These are phyloP conservation scores for Porites cylindrica DNA, from an alignment of 92 coral and sea anemone genomes.

Conservation along the genomic window DNA sequence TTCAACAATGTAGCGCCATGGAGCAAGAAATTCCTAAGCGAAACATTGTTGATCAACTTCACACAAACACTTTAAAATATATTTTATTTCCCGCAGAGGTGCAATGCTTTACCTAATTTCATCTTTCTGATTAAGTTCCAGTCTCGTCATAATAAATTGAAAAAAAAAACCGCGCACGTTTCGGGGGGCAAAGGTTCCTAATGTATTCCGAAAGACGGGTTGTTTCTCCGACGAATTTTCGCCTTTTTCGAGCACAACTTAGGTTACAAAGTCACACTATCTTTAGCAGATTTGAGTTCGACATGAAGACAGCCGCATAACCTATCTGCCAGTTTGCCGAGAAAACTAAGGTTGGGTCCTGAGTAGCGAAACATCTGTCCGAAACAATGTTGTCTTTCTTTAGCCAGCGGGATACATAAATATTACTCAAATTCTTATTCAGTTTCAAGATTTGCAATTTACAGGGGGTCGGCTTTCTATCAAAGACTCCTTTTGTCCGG, in stretches of 20 bases:
- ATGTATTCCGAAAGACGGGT: background rate
- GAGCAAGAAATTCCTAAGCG: conserved; percentile 15
- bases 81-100: conserved; percentile 55
- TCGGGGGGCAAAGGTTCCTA: conserved; percentile 30
- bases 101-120: conserved; percentile 37
- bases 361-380: conserved; percentile 72
- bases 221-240: conserved; percentile 1
- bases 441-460: conserved; percentile 52
- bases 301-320: conserved; percentile 16
- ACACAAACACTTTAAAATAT: conserved; percentile 50
- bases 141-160: conserved; percentile 48
- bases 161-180: conserved; percentile 36
- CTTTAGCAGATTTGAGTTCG: conserved; percentile 7
- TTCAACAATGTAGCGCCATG: conserved; percentile 10
- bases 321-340: conserved; percentile 21
- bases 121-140: conserved; percentile 50
- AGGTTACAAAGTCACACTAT: conserved; percentile 2
- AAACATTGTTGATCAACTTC: conserved; percentile 53
- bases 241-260: background rate
- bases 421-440: conserved; percentile 67
- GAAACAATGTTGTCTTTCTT: conserved; percentile 53
- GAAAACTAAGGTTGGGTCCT: conserved; percentile 44
- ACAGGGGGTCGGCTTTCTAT: conserved; percentile 37
- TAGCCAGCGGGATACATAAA: conserved; percentile 65
- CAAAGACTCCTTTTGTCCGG: conserved; percentile 41